These are phyloP conservation scores for Chloroclystis v-ata DNA, from an alignment of 2,888 invertebrate species.

Conservation along the genomic window DNA sequence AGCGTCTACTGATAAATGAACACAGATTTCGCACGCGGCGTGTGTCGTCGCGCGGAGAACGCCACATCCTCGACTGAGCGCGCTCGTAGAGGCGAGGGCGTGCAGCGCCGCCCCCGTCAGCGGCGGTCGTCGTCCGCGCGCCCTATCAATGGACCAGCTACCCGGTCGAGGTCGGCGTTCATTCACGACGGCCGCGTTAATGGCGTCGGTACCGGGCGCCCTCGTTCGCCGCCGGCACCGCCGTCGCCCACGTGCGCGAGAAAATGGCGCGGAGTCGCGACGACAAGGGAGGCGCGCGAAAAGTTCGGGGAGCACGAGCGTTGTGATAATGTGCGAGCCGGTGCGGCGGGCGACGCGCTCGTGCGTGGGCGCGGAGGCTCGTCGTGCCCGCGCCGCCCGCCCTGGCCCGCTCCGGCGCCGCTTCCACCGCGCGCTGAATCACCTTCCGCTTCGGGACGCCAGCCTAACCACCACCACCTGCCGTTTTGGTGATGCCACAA, in stretches of 20 bases:
- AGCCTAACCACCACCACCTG: conserved; percentile 37
- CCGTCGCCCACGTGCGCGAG: conserved; percentile 76
- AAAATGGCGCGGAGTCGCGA: conserved; percentile 76
- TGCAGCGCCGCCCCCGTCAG: conserved; percentile 69
- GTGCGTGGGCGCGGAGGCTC: conserved; percentile 69
- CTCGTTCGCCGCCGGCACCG: conserved; percentile 49
- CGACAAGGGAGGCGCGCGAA: conserved; percentile 72
- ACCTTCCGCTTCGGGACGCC: conserved; percentile 58
- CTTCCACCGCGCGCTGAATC: conserved; percentile 50
- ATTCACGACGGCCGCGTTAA: conserved; percentile 75
- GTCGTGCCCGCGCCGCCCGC: conserved; percentile 41
- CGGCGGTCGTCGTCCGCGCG: conserved; percentile 68
- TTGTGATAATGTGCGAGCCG: conserved; percentile 56
- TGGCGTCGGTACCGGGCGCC: conserved; percentile 68
- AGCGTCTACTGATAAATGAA: conserved; percentile 71
- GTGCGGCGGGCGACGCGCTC: conserved; percentile 48
- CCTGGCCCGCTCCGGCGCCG: conserved; percentile 24
- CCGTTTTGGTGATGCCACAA: conserved; percentile 73
- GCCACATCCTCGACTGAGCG: conserved; percentile 79
- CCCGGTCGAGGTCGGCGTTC: conserved; percentile 72
- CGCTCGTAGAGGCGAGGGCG: conserved; percentile 69
- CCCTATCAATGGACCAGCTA: conserved; percentile 70
- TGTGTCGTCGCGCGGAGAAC: conserved; percentile 69
- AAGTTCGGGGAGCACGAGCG: conserved; percentile 68
- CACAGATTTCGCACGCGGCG: conserved; percentile 69